Evolutionary conservation across 1,140 invertebrate genomes (phyloP), one percentile per base, ranked within the genome.

Genomic region (Mercenaria mercenaria): DNA sequence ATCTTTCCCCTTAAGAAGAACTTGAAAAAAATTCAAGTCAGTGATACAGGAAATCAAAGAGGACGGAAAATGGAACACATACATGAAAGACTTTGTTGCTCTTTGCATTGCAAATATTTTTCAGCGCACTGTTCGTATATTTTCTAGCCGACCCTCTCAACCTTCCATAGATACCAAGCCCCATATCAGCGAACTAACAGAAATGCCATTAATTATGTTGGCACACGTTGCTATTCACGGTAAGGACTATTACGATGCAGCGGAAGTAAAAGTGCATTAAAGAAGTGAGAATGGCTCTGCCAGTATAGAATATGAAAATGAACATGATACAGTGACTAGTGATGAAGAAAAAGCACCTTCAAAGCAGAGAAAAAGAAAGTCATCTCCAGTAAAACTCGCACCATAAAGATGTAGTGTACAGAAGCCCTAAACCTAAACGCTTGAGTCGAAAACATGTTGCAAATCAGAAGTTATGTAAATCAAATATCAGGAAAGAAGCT

Each of bases 401-500:
- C 18, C 61, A 83, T 18, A 83, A 64, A 69, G 4, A n/a, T 6
- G 81, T 59, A 39, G 41, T 13, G 32, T 83, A 83, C 37, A 23
- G 37, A 83, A 83, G 59, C 56, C 81, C 81, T 8, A 23, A 39
- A 50, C 47, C 47, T 29, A 47, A 72, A 52, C 43, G 1, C 6
- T 47, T 29, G 50, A 32, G 39, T 20, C 18, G 64, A 47, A 72
- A 74, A 61, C 47, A 34, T 32, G 43, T 13, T 72, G 0, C 15
- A 23, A 85, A 47, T 37, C 2, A 18, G 32, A 23, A 47, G 8
- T 47, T 67, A 11, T 85, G 61, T 61, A 72, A 85, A 34, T 41
- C 59, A 34, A 83, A 85, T 56, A 20, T 72, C 1, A 41, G 67
- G 50, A 85, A 85, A 72, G 47, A 6, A 10, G 20, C n/a, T 39